phyloP scores from a whole-genome alignment of 2,113 vertebrate species.

The Poecilia latipinna region DNA sequence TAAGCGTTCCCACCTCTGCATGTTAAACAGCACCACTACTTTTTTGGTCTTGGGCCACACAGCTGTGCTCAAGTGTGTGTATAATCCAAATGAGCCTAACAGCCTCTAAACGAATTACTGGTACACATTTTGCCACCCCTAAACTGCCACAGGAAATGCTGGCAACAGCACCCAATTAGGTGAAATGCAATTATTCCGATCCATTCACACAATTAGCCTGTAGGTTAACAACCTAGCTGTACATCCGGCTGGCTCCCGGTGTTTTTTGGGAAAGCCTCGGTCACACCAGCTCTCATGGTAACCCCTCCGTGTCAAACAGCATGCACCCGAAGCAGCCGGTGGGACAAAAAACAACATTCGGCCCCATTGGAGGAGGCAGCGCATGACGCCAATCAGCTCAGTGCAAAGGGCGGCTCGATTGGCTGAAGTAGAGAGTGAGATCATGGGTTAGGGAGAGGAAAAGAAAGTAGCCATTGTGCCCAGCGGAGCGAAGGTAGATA shows the following conservation, averaged over 20 bases:
- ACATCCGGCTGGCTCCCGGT: slow-evolving; percentile 37
- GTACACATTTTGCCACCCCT: slow-evolving; percentile 60
- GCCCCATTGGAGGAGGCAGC: slow-evolving; percentile 48
- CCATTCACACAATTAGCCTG: slow-evolving; percentile 73
- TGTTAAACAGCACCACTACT: slow-evolving; percentile 41
- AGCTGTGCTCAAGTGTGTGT: slow-evolving; percentile 73
- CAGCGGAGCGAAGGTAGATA: slow-evolving; percentile 60
- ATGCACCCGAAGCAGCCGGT: slow-evolving; percentile 35
- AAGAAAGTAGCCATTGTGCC: slow-evolving; percentile 46
- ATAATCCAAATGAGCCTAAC: slow-evolving; percentile 74
- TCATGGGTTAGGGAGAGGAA: slow-evolving; percentile 32
- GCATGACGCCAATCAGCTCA: slow-evolving; percentile 44
- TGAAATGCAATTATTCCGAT: slow-evolving; percentile 77
- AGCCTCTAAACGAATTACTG: slow-evolving; percentile 73
- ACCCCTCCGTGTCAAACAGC: slow-evolving; percentile 46
- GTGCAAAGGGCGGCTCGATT: slow-evolving; percentile 45
- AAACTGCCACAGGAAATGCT: slow-evolving; percentile 73
- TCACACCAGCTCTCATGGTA: slow-evolving; percentile 46
- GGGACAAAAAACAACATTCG: slow-evolving; percentile 40
- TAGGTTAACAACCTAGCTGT: slow-evolving; percentile 65
- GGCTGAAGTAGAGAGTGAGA: slow-evolving; percentile 53
- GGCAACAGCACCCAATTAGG: slow-evolving; percentile 72
- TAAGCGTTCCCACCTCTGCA: slow-evolving; percentile 42
- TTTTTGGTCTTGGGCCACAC: slow-evolving; percentile 66
- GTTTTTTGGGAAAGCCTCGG: slow-evolving; percentile 67